Evolutionary conservation across 2,888 invertebrate genomes (phyloP).

Genomic region (Ptilodon capucinus): DNA sequence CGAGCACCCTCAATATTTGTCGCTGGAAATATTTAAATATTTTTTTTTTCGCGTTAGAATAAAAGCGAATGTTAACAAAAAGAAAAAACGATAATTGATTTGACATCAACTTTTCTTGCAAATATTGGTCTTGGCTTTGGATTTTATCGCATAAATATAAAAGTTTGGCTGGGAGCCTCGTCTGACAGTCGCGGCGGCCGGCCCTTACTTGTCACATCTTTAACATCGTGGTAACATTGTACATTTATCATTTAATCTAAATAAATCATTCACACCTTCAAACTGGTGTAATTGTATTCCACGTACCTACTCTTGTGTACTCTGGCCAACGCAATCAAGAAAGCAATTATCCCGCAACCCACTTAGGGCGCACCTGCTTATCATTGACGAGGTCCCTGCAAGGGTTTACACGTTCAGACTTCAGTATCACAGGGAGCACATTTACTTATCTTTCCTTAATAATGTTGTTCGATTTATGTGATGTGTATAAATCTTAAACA

Average conservation of each 20-base stretch:
- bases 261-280: not conserved
- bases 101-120: not conserved
- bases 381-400: not conserved
- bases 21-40: not conserved
- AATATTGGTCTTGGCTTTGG: not conserved
- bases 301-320: not conserved
- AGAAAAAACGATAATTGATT: not conserved
- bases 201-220: too few species aligned
- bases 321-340: not conserved
- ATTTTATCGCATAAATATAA: not conserved
- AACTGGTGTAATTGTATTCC: not conserved
- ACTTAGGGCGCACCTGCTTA: not conserved
- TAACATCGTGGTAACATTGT: not conserved
- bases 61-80: not conserved
- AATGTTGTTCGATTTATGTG: too few species aligned
- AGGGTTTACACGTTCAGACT: too few species aligned
- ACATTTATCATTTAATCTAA: not conserved
- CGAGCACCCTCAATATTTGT: not conserved
- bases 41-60: not conserved
- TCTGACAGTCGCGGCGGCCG: too few species aligned
- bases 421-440: not conserved
- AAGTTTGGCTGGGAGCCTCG: too few species aligned
- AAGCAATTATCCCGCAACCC: not conserved
- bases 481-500: too few species aligned
- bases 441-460: not conserved